Conservation (phyloP, 1,140 invertebrate genomes). For the Drosophila eugracilis region DNA sequence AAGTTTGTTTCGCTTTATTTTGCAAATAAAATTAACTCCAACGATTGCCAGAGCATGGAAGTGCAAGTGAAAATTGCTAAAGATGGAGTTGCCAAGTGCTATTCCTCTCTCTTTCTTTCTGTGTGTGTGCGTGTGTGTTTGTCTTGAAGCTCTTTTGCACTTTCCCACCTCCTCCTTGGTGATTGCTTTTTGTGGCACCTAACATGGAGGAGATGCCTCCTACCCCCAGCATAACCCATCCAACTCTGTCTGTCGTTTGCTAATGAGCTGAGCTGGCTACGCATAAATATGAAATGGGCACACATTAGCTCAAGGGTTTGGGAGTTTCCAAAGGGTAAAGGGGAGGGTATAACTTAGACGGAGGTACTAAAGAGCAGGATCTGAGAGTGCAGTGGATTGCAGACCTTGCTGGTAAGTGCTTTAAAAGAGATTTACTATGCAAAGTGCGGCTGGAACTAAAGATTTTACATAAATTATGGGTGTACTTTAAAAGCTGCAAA, state of each 20-base stretch:
- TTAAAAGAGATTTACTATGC: conserved; percentile 18
- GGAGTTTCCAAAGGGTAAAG: not conserved
- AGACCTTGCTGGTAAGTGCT: conserved; percentile 6
- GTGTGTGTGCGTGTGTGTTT: not conserved
- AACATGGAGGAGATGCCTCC: conserved; percentile 7
- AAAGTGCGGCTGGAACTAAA: conserved; percentile 4
- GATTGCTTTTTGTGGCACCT: conserved; percentile 39
- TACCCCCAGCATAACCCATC: not conserved
- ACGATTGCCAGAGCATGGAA: conserved; percentile 37
- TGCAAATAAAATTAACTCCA: conserved; percentile 83
- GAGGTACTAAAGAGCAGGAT: conserved; percentile 1
- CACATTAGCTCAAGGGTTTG: conserved; percentile 70
- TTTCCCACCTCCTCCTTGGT: not conserved
- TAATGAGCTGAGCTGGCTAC: conserved; percentile 71
- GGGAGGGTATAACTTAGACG: no score
- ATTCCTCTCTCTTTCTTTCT: conserved; percentile 14
- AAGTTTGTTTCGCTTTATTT: conserved; percentile 83
- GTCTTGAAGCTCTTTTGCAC: no score
- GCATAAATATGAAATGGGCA: conserved; percentile 76
- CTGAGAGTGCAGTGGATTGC: conserved; percentile 5
- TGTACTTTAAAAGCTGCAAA: not conserved
- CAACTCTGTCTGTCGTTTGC: conserved; percentile 49
- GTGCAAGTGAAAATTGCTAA: conserved; percentile 69
- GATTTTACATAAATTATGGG: not conserved
- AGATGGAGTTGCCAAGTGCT: conserved; percentile 67